Evolutionary conservation across 1,140 invertebrate genomes (phyloP).

Genomic region (Temnothorax curvispinosus): DNA sequence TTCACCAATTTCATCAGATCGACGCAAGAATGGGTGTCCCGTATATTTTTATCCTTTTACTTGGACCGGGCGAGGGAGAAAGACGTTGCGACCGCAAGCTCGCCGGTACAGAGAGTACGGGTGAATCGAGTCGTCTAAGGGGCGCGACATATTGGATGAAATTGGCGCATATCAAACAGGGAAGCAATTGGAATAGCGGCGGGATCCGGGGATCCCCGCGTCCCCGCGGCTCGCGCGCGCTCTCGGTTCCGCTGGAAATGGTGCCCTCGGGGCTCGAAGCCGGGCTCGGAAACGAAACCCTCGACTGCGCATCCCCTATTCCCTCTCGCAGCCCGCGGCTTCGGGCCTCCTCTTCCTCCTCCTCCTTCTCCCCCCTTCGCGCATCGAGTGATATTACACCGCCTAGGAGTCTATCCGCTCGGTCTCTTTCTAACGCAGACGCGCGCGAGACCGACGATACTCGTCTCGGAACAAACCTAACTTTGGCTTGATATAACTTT

Average conservation of each 20-base stretch:
- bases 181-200: conserved; percentile 79
- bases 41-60: neutral
- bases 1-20: neutral
- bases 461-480: conserved; percentile 70
- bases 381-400: conserved; percentile 67
- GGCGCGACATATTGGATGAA: conserved; percentile 80
- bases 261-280: conserved; percentile 75
- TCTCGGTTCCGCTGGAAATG: conserved; percentile 74
- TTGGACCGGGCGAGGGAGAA: neutral
- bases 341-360: conserved; percentile 17
- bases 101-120: conserved; percentile 47
- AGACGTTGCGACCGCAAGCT: neutral
- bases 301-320: conserved; percentile 71
- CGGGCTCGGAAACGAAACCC: conserved; percentile 72
- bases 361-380: neutral
- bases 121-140: conserved; percentile 70
- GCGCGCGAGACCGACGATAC: conserved; percentile 43
- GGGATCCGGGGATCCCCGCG: conserved; percentile 67
- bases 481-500: conserved; percentile 66
- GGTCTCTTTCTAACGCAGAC: conserved; percentile 53
- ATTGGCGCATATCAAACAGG: conserved; percentile 81
- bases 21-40: neutral
- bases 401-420: conserved; percentile 58
- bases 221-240: conserved; percentile 60
- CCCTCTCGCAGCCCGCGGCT: conserved; percentile 66